These are phyloP conservation scores for Euborellia annulipes DNA, from an alignment of 1,140 invertebrate genomes.

Conservation along the genomic window DNA sequence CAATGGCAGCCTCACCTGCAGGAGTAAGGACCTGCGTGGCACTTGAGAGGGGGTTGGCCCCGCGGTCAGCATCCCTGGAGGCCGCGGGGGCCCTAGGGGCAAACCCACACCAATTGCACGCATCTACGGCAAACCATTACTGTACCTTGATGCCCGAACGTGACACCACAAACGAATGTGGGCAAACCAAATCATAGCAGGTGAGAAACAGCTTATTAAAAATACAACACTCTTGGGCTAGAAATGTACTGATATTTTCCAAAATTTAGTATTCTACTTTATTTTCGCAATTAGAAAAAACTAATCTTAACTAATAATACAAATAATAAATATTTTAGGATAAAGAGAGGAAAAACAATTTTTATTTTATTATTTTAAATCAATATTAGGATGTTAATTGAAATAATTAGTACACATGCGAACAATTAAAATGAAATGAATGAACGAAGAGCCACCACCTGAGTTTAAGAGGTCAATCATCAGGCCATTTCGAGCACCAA, in stretches of 20 bases:
- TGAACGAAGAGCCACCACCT: slow-evolving; percentile 1
- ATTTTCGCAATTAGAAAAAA: too few relatives aligned
- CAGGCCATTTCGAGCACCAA: slow-evolving; percentile 4
- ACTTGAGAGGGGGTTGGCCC: slow-evolving; percentile 13
- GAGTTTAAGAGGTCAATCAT: not conserved
- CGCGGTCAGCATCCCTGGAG: slow-evolving; percentile 2
- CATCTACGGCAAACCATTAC: not conserved
- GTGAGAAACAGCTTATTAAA: not conserved
- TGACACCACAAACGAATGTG: not conserved
- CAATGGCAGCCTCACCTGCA: slow-evolving; percentile 19
- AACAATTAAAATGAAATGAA: not conserved
- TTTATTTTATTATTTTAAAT: too few relatives aligned
- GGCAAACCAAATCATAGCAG: not conserved
- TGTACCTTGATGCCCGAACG: not conserved
- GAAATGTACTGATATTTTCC: not conserved
- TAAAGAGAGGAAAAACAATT: too few relatives aligned
- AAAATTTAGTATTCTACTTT: not conserved
- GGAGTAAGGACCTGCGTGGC: slow-evolving; percentile 21
- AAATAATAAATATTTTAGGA: too few relatives aligned
- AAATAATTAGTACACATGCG: not conserved
- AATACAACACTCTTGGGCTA: not conserved
- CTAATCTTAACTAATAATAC: too few relatives aligned
- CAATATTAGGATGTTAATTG: not conserved
- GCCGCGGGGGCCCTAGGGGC: slow-evolving; percentile 14
- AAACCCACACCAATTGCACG: slow-evolving; percentile 19